Evolutionary conservation across 2,797 vertebrate genomes (phyloP), one percentile per base, ranked within the genome.

Genomic region (Huso huso): DNA sequence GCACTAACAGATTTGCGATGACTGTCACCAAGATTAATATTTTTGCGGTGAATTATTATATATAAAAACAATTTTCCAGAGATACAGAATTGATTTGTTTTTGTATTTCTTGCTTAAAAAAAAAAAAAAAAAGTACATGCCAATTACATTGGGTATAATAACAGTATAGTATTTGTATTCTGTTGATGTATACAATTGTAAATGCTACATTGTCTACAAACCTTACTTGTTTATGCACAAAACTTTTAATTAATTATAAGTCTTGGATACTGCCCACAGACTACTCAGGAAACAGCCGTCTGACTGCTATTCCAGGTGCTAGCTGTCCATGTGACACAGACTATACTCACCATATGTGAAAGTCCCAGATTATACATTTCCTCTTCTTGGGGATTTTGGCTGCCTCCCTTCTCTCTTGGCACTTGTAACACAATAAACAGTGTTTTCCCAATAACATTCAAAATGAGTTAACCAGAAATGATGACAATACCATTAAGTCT

Each of bases 261-360:
- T 13, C 12, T n/a, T 11, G 12, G 12, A 58, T 58, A 13, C 11
- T 11, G 11, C 13, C 13, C 13, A 13, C 53, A 49, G 55, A 9
- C 48, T 6, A 49, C 11, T 6, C 55, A 13, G 65, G 55, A 50
- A 58, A 55, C 12, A 37, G 48, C 7, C n/a, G 53, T 49, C 48
- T 59, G 65, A 59, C 37, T 15, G 51, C 55, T 49, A 3, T 59
- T 66, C 65, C 48, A 59, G 65, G 65, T 18, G 55, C 15, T 15
- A n/a, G 12, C 37, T 49, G 10, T 65, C 11, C 50, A 3, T n/a
- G n/a, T 58, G 65, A 48, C 5, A 57, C 6, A 9, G 10, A 8
- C 64, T 9, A 57, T 59, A 48, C 65, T 60, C 48, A 49, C 6
- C 55, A 58, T n/a, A n/a, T n/a, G 12, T 15, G 53, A 49, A 49